Evolutionary conservation across 2,888 invertebrate species (phyloP), one percentile per base, ranked within the genome.

Genomic region (Anagyrus pseudococci): DNA sequence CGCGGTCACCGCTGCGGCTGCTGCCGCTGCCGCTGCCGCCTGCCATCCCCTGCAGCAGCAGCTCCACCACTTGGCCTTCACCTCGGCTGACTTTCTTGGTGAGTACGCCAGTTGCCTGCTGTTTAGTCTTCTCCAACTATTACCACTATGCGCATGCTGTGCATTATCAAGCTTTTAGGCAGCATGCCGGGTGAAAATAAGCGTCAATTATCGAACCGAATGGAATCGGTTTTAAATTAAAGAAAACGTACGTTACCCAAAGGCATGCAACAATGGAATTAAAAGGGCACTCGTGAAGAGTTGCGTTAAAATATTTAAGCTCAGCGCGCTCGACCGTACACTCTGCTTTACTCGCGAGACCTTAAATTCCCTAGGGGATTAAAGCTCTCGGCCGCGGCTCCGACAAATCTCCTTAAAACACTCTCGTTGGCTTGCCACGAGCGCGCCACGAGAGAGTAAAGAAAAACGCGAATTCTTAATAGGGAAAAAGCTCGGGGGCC

Each of bases 1-100:
- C 29, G 85, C 84, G 68, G 76, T n/a, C n/a, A n/a, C 77, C 15
- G 70, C 77, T 72, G 26, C 8, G 23, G n/a, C 77, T 7, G 71
- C 77, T 72, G 74, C 76, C 1, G 72, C 77, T 13, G 73, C 77
- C 29, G 71, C 73, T 3, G 62, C 76, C 1, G 67, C 73, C 7
- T 72, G 77, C 2, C 78, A 78, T 70, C 79, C 77, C 1, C 71
- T 77, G 8, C 81, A 83, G 75, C 78, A 77, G 62, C 78, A 79
- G 67, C 74, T 79, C 25, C 80, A 79, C 71, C 78, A 80, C 62
- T 74, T 78, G 49, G 77, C 73, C 72, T 85, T 79, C 77, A 84
- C 73, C 68, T 71, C 85, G 73, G 85, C 92, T 25, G 93, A 93
- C 79, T 90, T 93, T 80, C 85, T 93, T 77, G 93, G 93, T 93